Evolutionary conservation across 2,888 invertebrate genomes (phyloP).

Genomic region (Iphiclides podalirius): DNA sequence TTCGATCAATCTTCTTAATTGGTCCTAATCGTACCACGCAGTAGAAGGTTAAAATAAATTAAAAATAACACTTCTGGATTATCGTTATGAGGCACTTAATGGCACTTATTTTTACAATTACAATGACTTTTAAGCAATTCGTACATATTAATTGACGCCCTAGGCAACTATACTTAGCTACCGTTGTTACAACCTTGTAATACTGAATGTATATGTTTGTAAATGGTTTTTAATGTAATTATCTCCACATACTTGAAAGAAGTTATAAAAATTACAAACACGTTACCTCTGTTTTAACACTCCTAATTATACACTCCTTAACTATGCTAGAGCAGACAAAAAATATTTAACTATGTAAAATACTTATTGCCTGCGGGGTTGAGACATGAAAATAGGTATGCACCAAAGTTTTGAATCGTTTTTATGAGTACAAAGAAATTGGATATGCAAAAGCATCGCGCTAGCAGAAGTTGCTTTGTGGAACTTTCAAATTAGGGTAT

Average conservation of each 20-base stretch:
- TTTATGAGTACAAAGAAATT: too few relatives aligned
- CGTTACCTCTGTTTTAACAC: not conserved
- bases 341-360: not conserved
- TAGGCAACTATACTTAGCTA: constrained; percentile 2
- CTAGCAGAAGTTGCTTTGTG: too few relatives aligned
- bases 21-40: not conserved
- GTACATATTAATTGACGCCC: constrained; percentile 2
- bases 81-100: constrained; percentile 8
- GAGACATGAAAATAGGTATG: too few relatives aligned
- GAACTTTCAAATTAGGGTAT: too few relatives aligned
- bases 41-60: constrained; percentile 2
- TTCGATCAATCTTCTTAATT: not conserved
- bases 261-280: not conserved
- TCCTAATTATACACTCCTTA: not conserved
- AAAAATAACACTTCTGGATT: not conserved
- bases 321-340: not conserved
- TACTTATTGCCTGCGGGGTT: too few relatives aligned
- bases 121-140: constrained; percentile 7
- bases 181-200: constrained; percentile 2
- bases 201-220: constrained; percentile 2
- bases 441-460: too few relatives aligned
- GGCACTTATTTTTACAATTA: not conserved
- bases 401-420: not conserved
- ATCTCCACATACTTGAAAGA: not conserved
- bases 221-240: not conserved